phyloP scores from a whole-genome alignment of 2,888 invertebrate genomes.

The Nematopogon swammerdamellus region DNA sequence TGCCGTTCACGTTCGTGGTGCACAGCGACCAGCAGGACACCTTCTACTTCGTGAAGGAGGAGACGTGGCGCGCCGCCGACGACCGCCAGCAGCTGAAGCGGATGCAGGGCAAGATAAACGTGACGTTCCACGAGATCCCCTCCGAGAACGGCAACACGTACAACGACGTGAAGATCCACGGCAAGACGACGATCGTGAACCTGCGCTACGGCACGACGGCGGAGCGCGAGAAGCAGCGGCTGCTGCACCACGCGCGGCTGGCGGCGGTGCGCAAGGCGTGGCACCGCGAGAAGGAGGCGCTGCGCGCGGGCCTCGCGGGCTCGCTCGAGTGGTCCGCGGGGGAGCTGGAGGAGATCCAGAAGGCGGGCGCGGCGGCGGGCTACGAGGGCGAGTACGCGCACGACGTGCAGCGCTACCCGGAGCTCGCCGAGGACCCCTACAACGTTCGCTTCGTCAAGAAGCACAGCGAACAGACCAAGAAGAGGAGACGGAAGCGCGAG shows the following conservation, averaged over 20 bases:
- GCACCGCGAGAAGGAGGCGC: constrained; percentile 85
- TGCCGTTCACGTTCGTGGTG: constrained; percentile 85
- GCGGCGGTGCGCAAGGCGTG: constrained; percentile 89
- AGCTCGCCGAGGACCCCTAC: constrained; percentile 93
- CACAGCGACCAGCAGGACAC: constrained; percentile 89
- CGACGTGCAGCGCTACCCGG: constrained; percentile 85
- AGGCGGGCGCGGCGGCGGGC: constrained; percentile 76
- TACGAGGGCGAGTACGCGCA: constrained; percentile 92
- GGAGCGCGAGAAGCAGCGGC: constrained; percentile 83
- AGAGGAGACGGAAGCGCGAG: constrained; percentile 69
- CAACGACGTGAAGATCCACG: constrained; percentile 88
- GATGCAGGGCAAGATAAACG: constrained; percentile 86
- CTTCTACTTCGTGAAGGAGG: constrained; percentile 91
- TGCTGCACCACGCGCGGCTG: constrained; percentile 86
- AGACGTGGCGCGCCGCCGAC: constrained; percentile 84
- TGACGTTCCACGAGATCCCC: constrained; percentile 81
- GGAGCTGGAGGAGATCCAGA: constrained; percentile 86
- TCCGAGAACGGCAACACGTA: constrained; percentile 74
- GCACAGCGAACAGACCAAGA: constrained; percentile 67
- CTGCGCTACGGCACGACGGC: constrained; percentile 92
- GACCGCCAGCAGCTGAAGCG: constrained; percentile 87
- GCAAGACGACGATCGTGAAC: constrained; percentile 86
- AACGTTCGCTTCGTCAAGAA: constrained; percentile 89
- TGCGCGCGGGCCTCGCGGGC: constrained; percentile 74
- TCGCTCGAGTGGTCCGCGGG: constrained; percentile 82